Percentiles rank a stretch among this genome's conserved stretches.
phyloP scores from a whole-genome alignment of 1,140 invertebrate species.

The Sitobion miscanthi region DNA sequence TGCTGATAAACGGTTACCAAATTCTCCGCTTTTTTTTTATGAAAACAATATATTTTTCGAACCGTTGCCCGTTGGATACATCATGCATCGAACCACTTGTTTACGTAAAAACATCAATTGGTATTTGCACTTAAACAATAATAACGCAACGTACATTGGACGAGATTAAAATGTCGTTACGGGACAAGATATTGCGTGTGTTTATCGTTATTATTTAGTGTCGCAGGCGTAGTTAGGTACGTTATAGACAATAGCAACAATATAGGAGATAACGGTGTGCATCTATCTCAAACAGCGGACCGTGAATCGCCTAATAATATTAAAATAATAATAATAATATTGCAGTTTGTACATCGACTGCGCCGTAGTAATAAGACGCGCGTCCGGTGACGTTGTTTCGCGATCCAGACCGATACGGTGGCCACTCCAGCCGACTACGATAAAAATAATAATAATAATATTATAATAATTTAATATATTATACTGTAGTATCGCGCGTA shows the following conservation, averaged over 20 bases:
- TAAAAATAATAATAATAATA: background rate
- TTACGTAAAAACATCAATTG: background rate
- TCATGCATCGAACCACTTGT: background rate
- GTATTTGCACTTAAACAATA: background rate
- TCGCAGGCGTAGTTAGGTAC: background rate
- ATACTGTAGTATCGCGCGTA: background rate
- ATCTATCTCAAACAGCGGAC: background rate
- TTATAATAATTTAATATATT: background rate
- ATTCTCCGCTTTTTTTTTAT: background rate
- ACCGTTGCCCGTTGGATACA: background rate
- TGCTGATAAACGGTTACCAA: background rate
- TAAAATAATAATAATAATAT: constrained; percentile 19
- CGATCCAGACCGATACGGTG: background rate
- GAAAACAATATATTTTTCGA: background rate
- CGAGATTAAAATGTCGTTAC: background rate
- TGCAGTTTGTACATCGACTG: background rate
- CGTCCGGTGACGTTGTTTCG: too few relatives aligned
- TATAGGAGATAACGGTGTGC: background rate
- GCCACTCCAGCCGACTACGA: background rate
- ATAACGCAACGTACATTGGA: background rate
- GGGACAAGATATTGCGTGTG: background rate
- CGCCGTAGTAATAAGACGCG: background rate
- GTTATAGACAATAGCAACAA: background rate
- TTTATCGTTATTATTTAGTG: background rate
- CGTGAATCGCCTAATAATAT: background rate